These are phyloP conservation scores for Zosterops japonicus DNA, from an alignment of 2,113 vertebrate genomes.

Conservation along the genomic window DNA sequence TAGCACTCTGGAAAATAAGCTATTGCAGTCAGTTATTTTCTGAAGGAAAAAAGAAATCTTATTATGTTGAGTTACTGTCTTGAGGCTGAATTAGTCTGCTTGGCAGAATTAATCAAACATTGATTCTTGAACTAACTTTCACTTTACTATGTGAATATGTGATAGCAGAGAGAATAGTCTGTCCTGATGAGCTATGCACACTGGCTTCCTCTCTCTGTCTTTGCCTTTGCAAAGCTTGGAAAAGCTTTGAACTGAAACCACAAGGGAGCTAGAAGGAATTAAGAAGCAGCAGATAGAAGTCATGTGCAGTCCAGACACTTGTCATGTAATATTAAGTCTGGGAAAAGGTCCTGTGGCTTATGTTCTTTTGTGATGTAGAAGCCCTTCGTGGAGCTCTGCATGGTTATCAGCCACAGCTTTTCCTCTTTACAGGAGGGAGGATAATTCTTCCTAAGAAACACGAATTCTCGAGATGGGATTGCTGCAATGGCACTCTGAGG, in stretches of 20 bases:
- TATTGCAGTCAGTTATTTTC: neutral
- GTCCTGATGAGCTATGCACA: neutral
- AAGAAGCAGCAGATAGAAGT: neutral
- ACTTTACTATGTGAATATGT: slow-evolving; percentile 10
- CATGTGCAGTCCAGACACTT: neutral
- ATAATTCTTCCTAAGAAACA: neutral
- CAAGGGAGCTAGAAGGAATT: neutral
- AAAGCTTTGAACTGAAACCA: slow-evolving; percentile 6
- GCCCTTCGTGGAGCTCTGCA: neutral
- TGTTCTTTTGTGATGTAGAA: neutral
- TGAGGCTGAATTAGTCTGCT: neutral
- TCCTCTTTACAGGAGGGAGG: neutral
- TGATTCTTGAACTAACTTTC: slow-evolving; percentile 41
- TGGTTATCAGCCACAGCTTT: neutral
- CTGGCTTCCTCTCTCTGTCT: neutral
- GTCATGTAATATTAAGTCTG: neutral
- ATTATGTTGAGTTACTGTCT: slow-evolving; percentile 24
- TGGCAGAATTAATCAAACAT: slow-evolving; percentile 51
- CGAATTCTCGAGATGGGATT: neutral
- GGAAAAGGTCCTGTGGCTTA: neutral
- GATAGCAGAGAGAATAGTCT: neutral
- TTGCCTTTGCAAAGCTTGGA: neutral
- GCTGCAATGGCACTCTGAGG: neutral
- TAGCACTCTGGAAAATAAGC: slow-evolving; percentile 1
- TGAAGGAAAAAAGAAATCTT: neutral